Evolutionary conservation across 1,140 invertebrate genomes (phyloP), one percentile per base, ranked within the genome.

Genomic region (Dufourea novaeangliae): DNA sequence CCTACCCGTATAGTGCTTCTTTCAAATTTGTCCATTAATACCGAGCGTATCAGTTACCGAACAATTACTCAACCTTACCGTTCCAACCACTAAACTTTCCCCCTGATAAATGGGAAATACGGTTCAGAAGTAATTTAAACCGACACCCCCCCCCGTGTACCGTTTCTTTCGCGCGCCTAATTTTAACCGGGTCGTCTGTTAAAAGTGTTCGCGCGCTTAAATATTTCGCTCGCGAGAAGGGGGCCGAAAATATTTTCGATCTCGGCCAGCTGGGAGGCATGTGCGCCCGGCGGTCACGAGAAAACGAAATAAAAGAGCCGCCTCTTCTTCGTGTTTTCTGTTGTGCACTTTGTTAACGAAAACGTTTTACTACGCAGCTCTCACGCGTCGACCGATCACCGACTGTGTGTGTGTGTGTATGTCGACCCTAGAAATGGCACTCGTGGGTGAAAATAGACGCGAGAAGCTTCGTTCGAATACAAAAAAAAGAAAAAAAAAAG

Each of bases 321-420:
- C 22, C 14, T 7, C 11, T 8, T 76, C 32, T 25, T 54, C 32
- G n/a, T n/a, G n/a, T n/a, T 29, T 37, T 27, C 32, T 37, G 52
- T 41, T n/a, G 11, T 46, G 64, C 63, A 50, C 54, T 76, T 62
- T 71, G 74, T 77, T 70, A 52, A n/a, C 66, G 64, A 25, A n/a
- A 8, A 37, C 57, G 64, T 71, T 71, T 77, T 25, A 54, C 44
- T 54, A 34, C 34, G 25, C 22, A 39, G 74, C 74, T 70, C 74
- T 77, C 74, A 77, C 74, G 74, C 74, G 67, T 77, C 41, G 74
- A 70, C 4, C 66, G 74, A 77, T 77, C 74, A 54, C 74, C 44
- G 67, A 63, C 67, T 22, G 68, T 62, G 74, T n/a, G n/a, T n/a
- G n/a, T n/a, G n/a, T n/a, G n/a, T n/a, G n/a, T n/a, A n/a, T n/a